Evolutionary conservation across 2,113 vertebrate species (phyloP), one percentile per base, ranked within the genome.

Genomic region (Trogon surrucura): DNA sequence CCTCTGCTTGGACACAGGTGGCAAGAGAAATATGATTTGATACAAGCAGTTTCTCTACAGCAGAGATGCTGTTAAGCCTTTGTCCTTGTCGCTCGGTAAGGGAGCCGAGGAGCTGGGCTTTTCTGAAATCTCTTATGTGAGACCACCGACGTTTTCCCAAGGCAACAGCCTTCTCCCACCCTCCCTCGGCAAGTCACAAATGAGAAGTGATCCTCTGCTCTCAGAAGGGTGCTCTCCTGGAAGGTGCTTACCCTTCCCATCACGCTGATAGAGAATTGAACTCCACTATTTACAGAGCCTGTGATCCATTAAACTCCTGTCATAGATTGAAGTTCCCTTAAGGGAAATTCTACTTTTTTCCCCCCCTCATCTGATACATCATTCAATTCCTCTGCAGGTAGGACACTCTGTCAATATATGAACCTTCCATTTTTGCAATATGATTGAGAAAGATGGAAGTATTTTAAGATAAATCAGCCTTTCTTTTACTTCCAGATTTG

Each of bases 61-160:
- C 75, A 86, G 38, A 53, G 70, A n/a, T 38, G 19, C 20, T 85
- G 34, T 23, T 50, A 72, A 85, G 44, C 53, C 16, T 72, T 70
- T 58, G 51, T 48, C 29, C 60, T 29, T 5, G 4, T 5, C 56
- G 9, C 38, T 51, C 72, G 9, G 25, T 34, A 32, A 30, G 3
- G 5, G 8, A 79, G 54, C 10, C 0, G 2, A 48, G 16, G 22
- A 77, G 11, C 0, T 29, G n/a, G 13, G 5, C 1, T 65, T 67
- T 32, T 7, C 80, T 20, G 7, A 53, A 95, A 85, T 16, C 48
- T 14, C 45, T 80, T 10, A 30, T 57, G 53, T 2, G 14, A 90
- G 27, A 25, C 30, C 64, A 3, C 10, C 61, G 62, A 56, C 27
- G n/a, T 66, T 20, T 64, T 82, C 41, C 15, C 30, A n/a, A 51